Percentiles rank a stretch among this genome's conserved stretches.
phyloP scores from a whole-genome alignment of 2,797 vertebrate genomes.

The Tragopan temminckii region DNA sequence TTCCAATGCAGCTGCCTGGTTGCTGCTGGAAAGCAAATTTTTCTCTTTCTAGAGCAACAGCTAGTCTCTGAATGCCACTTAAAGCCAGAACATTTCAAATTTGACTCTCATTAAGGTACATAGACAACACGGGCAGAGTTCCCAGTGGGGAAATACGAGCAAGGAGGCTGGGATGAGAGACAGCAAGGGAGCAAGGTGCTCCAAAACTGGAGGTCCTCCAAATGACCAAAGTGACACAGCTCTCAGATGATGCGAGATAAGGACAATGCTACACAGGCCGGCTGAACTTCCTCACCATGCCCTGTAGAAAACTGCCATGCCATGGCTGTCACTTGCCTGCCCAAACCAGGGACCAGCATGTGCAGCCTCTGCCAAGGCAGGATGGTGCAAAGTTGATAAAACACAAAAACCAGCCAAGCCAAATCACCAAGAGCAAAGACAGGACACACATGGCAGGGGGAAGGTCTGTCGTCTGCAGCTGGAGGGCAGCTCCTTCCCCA shows the following conservation, averaged over 20 bases:
- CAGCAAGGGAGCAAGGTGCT: background rate
- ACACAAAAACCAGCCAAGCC: background rate
- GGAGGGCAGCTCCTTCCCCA: background rate
- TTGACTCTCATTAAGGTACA: background rate
- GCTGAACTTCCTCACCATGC: accelerated
- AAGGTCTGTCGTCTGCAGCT: background rate
- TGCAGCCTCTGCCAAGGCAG: background rate
- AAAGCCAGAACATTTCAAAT: background rate
- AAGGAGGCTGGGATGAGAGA: background rate
- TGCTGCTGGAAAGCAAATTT: accelerated
- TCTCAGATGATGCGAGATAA: background rate
- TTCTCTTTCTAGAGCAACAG: background rate
- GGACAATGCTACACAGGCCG: accelerated
- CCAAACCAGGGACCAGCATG: background rate
- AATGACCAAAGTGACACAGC: background rate
- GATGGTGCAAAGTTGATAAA: background rate
- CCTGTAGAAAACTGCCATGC: background rate
- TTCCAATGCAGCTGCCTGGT: background rate
- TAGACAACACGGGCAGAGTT: background rate
- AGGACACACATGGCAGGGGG: accelerated
- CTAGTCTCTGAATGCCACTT: background rate
- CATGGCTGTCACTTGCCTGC: background rate
- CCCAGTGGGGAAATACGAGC: background rate
- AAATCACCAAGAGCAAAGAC: background rate
- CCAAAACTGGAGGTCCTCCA: background rate